A percentile compares a stretch with the other conserved stretches of the same genome.
Evolutionary conservation across 1,140 invertebrate genomes (phyloP).

Genomic region (Drosophila pandora): DNA sequence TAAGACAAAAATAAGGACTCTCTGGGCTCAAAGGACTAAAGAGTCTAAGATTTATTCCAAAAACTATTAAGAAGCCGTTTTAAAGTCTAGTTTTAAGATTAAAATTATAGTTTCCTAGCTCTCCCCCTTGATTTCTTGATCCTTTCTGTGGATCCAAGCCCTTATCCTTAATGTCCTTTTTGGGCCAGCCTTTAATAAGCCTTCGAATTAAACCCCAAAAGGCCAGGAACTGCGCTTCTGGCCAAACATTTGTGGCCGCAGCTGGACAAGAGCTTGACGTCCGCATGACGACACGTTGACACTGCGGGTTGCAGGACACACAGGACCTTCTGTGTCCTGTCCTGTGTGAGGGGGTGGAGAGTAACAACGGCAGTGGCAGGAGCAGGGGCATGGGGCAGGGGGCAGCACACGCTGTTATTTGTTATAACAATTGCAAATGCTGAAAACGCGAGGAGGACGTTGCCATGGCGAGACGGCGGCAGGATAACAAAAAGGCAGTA

Average conservation of each 20-base stretch:
- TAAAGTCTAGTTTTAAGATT: too few species aligned
- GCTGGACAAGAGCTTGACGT: conserved; percentile 79
- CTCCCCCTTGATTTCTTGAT: too few species aligned
- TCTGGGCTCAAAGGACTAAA: too few species aligned
- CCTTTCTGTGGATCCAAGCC: too few species aligned
- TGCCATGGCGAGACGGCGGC: conserved; percentile 62
- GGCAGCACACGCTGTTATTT: conserved; percentile 63
- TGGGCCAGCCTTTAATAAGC: too few species aligned
- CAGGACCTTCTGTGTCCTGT: background rate
- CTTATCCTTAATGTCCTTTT: too few species aligned
- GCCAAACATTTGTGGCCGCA: conserved; percentile 51
- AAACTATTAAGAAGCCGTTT: too few species aligned
- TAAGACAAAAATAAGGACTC: background rate
- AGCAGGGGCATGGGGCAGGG: background rate
- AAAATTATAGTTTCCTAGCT: too few species aligned
- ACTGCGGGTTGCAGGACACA: conserved; percentile 34
- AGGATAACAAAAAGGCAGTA: conserved; percentile 47
- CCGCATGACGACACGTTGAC: conserved; percentile 74
- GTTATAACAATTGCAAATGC: conserved; percentile 76
- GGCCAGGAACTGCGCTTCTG: background rate
- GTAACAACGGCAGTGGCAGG: background rate
- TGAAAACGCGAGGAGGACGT: conserved; percentile 62
- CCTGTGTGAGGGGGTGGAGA: conserved; percentile 10
- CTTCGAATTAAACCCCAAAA: too few species aligned
- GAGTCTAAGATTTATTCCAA: too few species aligned